Evolutionary conservation across 2,888 invertebrate species (phyloP), one percentile per base, ranked within the genome.

Genomic region (Drosophila greeni): DNA sequence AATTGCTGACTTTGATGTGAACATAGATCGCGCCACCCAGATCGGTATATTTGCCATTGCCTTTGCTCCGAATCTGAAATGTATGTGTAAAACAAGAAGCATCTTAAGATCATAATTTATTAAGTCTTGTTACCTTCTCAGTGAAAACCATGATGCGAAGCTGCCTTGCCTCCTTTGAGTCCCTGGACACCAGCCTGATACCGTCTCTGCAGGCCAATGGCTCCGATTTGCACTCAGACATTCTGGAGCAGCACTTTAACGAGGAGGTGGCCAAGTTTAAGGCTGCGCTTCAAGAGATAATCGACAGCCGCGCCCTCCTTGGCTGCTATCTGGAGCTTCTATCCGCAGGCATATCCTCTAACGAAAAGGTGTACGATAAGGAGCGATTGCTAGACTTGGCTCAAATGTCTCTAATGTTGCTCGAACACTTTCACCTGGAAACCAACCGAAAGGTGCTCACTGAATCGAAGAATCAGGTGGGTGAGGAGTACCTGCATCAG

Each of bases 1-100:
- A 3, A 87, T 88, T 57, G 88, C 88, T 2, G 87, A 88, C 64
- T 89, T 89, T 60, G 89, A 89, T 82, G 85, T 88, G 0, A 88
- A 88, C 58, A 70, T 88, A 4, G 89, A 89, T 75, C 84, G 88
- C 4, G 84, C 86, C 14, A 85, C 86, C 1, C 89, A 88, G 70
- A 87, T 89, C 52, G 89, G 89, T 0, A 72, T 87, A 18, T 88
- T 88, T 77, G 87, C 88, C 0, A 86, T 87, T 51, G 81, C 86
- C 0, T 87, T 87, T 66, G 84, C 87, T 0, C 81, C 86, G 1
- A 86, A 77, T 62, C 51, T 83, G 0, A 86, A 86, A 75, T 75
- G 87, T 87, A 51, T 53, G 65, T 20, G 18, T 1, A 14, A 18
- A 48, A n/a, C 0, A 12, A 5, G 8, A 7, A 12, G 5, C 23